Conservation (phyloP, 2,113 vertebrate genomes). For the Coptodon bakossiorum region DNA sequence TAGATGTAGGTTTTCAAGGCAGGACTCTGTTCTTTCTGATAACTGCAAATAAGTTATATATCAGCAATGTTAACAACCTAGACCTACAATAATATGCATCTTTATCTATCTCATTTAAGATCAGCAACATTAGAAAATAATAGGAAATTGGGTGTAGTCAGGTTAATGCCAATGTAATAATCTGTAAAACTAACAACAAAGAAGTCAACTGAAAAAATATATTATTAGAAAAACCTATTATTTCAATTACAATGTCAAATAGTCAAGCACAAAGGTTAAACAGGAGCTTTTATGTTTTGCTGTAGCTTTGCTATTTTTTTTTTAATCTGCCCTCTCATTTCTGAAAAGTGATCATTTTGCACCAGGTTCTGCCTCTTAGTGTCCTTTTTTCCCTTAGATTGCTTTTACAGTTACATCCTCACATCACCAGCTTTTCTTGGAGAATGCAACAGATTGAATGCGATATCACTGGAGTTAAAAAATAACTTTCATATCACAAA, state of each 20-base stretch:
- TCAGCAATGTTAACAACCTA: neutral
- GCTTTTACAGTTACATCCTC: neutral
- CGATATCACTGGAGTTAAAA: neutral
- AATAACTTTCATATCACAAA: neutral
- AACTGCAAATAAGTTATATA: conserved; percentile 65
- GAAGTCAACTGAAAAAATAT: neutral
- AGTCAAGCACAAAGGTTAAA: neutral
- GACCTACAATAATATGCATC: neutral
- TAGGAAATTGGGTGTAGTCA: neutral
- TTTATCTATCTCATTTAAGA: neutral
- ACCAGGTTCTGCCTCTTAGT: neutral
- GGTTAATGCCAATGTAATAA: neutral
- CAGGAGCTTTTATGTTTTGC: rapidly evolving
- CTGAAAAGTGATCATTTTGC: neutral
- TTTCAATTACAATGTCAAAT: neutral
- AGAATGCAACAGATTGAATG: neutral
- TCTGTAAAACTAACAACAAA: neutral
- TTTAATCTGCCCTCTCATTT: neutral
- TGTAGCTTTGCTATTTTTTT: neutral
- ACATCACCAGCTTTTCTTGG: neutral
- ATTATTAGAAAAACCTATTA: neutral
- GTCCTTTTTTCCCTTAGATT: neutral
- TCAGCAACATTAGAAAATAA: neutral
- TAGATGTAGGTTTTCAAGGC: conserved; percentile 77
- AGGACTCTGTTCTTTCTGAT: conserved; percentile 82